Base-by-base conservation (phyloP, 2,888 invertebrate genomes). In the Oxytorus armatus region DNA sequence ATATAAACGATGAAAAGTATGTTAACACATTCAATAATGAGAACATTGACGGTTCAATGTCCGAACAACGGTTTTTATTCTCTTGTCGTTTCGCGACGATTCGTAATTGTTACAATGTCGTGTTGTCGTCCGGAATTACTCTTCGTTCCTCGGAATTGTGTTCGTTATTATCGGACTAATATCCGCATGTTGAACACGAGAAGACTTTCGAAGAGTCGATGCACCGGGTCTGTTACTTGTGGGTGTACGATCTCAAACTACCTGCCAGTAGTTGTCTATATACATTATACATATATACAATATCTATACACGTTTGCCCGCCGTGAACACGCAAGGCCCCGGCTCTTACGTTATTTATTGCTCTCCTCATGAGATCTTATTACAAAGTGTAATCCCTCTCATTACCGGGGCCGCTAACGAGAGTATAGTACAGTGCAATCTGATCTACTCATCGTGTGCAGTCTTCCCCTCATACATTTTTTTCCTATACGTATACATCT, bases 361-460 rank as follows among this genome's bases (percentile, higher is more conserved):
- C 73, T 73, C 73, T 39, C 65, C 63, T 63, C 55, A 69, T 73
- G 77, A 77, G 76, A 76, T 81, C 72, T 76, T 75, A 79, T 81
- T 81, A 81, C 81, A 81, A 76, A 81, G 72, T 78, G 76, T 76
- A 79, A 81, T 81, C 59, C 44, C 59, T 79, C 75, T 81, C 78
- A 79, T 81, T 81, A 78, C 55, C 36, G 61, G n/a, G 66, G 44
- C 70, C 61, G 66, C 78, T 81, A 81, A 81, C 72, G 78, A 81
- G 78, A 57, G 65, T 5, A 23, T 16, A 44, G 44, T 5, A 44
- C 1, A 14, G 14, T 44, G 44, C 14, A 14, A 44, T 44, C n/a
- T n/a, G n/a, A n/a, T n/a, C n/a, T n/a, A n/a, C 36, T 44, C 63
- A 73, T n/a, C 1, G 42, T 59, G 51, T 11, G 10, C 5, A 23